These are phyloP conservation scores for Podarcis siculus DNA, from an alignment of 2,797 vertebrate genomes.

Conservation along the genomic window DNA sequence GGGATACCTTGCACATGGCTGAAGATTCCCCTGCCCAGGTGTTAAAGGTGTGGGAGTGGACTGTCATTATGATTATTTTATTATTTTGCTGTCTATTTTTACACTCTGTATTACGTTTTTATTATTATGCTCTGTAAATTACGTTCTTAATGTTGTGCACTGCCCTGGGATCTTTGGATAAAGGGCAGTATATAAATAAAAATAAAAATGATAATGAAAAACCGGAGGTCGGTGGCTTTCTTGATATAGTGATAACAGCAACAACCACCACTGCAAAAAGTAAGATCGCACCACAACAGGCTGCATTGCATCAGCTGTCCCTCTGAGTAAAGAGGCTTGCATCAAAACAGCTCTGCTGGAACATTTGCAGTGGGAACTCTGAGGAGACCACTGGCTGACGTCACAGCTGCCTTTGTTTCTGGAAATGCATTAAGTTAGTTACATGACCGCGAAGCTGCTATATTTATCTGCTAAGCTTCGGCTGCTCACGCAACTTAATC, in stretches of 20 bases:
- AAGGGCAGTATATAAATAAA: no score
- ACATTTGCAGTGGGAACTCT: neutral
- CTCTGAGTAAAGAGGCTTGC: neutral
- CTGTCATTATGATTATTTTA: no score
- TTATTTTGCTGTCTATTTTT: no score
- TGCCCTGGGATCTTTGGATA: no score
- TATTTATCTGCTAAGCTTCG: conserved; percentile 4
- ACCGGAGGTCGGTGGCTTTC: neutral
- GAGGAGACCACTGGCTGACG: neutral
- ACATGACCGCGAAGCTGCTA: conserved; percentile 26
- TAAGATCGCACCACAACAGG: no score
- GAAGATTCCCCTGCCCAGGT: no score
- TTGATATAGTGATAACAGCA: neutral
- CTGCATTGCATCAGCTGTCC: neutral
- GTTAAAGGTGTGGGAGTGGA: no score
- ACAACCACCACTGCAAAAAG: neutral
- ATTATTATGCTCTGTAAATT: no score
- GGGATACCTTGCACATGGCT: no score
- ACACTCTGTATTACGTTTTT: no score
- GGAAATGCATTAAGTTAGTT: neutral
- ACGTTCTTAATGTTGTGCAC: no score
- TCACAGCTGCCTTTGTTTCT: neutral
- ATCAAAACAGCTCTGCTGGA: neutral
- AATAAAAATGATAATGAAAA: neutral
- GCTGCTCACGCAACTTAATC: conserved; percentile 34